phyloP scores from a whole-genome alignment of 2,888 invertebrate species.

The Mimas tiliae region DNA sequence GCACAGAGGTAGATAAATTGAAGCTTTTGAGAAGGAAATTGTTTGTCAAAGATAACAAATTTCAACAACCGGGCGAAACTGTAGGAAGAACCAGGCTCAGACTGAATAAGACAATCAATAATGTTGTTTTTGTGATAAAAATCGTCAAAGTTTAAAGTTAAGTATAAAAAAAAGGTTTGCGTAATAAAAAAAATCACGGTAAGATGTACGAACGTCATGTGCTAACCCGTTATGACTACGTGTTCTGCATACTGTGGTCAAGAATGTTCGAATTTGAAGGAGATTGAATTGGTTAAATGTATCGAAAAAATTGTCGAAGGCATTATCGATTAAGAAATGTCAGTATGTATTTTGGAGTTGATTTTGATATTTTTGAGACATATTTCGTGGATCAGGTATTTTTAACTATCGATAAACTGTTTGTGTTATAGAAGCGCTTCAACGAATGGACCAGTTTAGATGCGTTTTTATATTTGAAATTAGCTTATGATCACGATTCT shows the following conservation, averaged over 20 bases:
- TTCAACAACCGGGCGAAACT: background rate
- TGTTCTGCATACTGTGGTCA: constrained; percentile 12
- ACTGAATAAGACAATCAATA: background rate
- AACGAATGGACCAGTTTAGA: too few species aligned
- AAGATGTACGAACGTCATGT: background rate
- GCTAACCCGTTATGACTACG: constrained; percentile 12
- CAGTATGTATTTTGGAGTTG: background rate
- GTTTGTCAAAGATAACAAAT: too few species aligned
- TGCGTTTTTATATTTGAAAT: too few species aligned
- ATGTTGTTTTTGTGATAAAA: constrained; percentile 6
- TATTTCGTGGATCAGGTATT: too few species aligned
- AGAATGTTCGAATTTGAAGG: constrained; percentile 15
- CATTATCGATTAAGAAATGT: background rate
- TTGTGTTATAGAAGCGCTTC: too few species aligned
- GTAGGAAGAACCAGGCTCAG: background rate
- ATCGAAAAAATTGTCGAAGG: background rate
- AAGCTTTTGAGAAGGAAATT: too few species aligned
- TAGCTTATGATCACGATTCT: too few species aligned
- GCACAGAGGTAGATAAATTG: too few species aligned
- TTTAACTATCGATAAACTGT: too few species aligned
- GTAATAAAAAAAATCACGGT: background rate
- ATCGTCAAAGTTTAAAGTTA: too few species aligned
- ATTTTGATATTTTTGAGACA: background rate
- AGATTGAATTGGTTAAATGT: background rate
- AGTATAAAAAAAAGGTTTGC: too few species aligned